Conservation (phyloP, 2,888 invertebrate species). For the Athripsodes cinereus region DNA sequence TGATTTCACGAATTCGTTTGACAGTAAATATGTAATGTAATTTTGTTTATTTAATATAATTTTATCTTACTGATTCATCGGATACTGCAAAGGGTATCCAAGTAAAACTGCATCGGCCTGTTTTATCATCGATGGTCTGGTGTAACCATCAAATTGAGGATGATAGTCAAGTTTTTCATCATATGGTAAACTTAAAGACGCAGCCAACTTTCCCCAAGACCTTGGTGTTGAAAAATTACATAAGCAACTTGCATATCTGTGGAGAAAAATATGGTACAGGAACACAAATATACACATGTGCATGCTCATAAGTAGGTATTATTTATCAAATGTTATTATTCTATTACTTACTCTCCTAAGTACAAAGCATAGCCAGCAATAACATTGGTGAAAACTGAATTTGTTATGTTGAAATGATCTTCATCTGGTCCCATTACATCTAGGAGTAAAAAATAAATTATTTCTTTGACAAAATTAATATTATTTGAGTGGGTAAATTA, state of each 20-base stretch:
- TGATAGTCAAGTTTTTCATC: constrained; percentile 49
- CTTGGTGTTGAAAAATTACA: constrained; percentile 43
- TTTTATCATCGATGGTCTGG: constrained; percentile 43
- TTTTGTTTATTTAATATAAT: not conserved
- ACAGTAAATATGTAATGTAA: no score
- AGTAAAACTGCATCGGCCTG: constrained; percentile 55
- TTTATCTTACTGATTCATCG: constrained; percentile 45
- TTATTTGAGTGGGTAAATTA: not conserved
- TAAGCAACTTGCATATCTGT: constrained; percentile 45
- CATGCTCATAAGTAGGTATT: not conserved
- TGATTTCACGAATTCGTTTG: no score
- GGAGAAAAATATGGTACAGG: not conserved
- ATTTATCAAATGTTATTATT: not conserved
- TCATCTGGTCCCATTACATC: constrained; percentile 61
- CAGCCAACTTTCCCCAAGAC: constrained; percentile 46
- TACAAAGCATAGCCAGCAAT: constrained; percentile 52
- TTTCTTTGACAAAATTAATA: not conserved
- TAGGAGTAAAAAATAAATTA: constrained; percentile 30
- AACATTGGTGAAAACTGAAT: constrained; percentile 55
- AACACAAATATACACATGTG: not conserved
- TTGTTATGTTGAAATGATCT: constrained; percentile 52
- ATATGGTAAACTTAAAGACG: constrained; percentile 48
- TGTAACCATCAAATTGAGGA: constrained; percentile 51
- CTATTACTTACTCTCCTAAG: constrained; percentile 47
- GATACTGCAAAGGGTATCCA: constrained; percentile 51